Evolutionary conservation across 2,113 vertebrate species (phyloP).

Genomic region (Plecturocebus donacophilus): DNA sequence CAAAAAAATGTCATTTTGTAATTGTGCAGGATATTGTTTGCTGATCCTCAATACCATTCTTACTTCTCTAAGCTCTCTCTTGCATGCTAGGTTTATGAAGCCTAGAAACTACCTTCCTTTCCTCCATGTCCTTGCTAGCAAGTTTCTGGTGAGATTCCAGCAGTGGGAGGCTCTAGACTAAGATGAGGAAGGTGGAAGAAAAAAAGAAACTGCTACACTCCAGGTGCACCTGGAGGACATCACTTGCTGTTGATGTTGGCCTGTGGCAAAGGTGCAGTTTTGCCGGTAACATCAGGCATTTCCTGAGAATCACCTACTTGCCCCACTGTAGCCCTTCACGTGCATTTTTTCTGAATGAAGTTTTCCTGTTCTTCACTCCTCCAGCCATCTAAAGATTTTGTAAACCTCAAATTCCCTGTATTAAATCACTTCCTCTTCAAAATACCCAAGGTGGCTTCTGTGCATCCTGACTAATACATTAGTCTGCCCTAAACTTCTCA

Average conservation of each 20-base stretch:
- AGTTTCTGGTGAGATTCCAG: not conserved
- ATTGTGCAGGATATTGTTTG: too few relatives aligned
- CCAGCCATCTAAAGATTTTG: not conserved
- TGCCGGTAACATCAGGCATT: not conserved
- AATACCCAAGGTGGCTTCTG: not conserved
- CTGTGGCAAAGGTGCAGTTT: not conserved
- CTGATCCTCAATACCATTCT: not conserved
- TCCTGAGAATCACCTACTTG: not conserved
- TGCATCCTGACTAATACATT: not conserved
- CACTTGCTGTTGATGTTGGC: rapidly evolving
- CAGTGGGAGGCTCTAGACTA: too few relatives aligned
- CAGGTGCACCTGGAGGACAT: too few relatives aligned
- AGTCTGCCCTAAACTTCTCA: not conserved
- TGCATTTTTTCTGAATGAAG: not conserved
- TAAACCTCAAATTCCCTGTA: not conserved
- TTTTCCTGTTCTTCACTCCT: not conserved
- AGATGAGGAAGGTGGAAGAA: not conserved
- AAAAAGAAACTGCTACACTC: not conserved
- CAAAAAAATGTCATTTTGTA: not conserved
- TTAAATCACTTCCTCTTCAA: conserved; percentile 32
- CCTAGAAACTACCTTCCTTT: not conserved
- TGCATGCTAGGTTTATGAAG: not conserved
- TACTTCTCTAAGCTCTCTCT: not conserved
- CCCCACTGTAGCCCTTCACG: not conserved
- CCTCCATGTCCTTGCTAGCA: not conserved